Percentiles rank a stretch among this genome's conserved stretches.
phyloP scores from a whole-genome alignment of 2,797 vertebrate species.

The Bovichtus diacanthus region DNA sequence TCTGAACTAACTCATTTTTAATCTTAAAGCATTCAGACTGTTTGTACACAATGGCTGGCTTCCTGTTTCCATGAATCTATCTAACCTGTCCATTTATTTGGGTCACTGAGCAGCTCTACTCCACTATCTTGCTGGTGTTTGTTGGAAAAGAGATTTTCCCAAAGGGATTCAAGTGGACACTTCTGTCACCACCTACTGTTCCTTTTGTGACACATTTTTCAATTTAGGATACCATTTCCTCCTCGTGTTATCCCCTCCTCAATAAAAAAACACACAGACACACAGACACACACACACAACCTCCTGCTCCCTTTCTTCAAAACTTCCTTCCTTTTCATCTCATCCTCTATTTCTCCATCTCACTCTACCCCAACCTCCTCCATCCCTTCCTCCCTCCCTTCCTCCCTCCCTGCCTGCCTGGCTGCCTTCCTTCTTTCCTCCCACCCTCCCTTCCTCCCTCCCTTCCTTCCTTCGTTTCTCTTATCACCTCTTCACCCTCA shows the following conservation, averaged over 20 bases:
- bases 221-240: conserved; percentile 26
- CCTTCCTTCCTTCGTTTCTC: conserved; percentile 34
- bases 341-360: conserved; percentile 12
- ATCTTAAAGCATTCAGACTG: neutral
- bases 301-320: conserved; percentile 22
- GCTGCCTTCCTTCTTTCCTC: conserved; percentile 30
- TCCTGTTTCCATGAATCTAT: conserved; percentile 18
- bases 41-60: conserved; percentile 7
- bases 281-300: neutral
- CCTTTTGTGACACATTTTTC: conserved; percentile 5
- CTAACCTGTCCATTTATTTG: neutral
- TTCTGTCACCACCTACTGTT: neutral
- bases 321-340: conserved; percentile 30
- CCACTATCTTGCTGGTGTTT: conserved; percentile 24
- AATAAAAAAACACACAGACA: neutral
- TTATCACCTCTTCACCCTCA: conserved; percentile 16
- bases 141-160: conserved; percentile 26
- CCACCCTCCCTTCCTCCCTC: conserved; percentile 7
- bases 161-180: neutral
- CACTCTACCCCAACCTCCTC: too few species aligned
- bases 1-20: neutral
- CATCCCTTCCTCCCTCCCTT: too few species aligned
- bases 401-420: conserved; percentile 1
- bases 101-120: conserved; percentile 6
- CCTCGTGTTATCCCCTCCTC: neutral